Base-by-base conservation (phyloP, 2,888 invertebrate genomes). In the Biston betularia region DNA sequence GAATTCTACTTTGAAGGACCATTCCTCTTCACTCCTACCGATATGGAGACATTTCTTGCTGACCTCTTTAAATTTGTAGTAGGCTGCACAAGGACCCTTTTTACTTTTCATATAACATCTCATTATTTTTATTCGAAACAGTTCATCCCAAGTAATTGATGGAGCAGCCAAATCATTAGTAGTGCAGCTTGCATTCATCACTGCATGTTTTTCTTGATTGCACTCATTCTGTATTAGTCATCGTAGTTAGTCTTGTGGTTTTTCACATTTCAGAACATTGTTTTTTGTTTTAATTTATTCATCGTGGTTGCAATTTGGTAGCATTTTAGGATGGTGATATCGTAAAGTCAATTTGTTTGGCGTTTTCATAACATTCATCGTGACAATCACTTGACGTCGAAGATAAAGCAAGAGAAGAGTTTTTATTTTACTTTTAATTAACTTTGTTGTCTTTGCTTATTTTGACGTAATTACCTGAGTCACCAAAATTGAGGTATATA, bases 1-100 rank as follows among this genome's bases (percentile, higher is more conserved):
- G 0, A 82, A 12, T 24, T 70, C 54, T 0, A 72, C 14, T 9
- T 72, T 67, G 8, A 59, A 33, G 0, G 45, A 61, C 71, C 63
- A 73, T 0, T 55, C 61, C 0, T 59, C 65, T 0, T 49, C 60
- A 6, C 40, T 34, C 6, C 50, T 61, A 33, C 66, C 62, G 2
- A 56, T 0, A 0, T 15, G 57, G 3, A 63, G 14, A 10, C 49
- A 68, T 61, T 42, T 67, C 11, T 50, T 53, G 10, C 60, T 49
- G 0, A 63, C 24, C 24, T 49, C 56, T 33, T 55, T 54, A 1
- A 70, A 7, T 33, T 54, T 54, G n/a, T 11, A 42, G 33, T 42
- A 54, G 5, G 54, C 33, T 42, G 54, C 15, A n/a, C 12, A 7
- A 3, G 54, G n/a, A 0, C 42, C 0, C 12, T n/a, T 24, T 15